A percentile compares a stretch with the other conserved stretches of the same genome.
phyloP scores from a whole-genome alignment of 2,113 vertebrate species.

The Scortum barcoo region DNA sequence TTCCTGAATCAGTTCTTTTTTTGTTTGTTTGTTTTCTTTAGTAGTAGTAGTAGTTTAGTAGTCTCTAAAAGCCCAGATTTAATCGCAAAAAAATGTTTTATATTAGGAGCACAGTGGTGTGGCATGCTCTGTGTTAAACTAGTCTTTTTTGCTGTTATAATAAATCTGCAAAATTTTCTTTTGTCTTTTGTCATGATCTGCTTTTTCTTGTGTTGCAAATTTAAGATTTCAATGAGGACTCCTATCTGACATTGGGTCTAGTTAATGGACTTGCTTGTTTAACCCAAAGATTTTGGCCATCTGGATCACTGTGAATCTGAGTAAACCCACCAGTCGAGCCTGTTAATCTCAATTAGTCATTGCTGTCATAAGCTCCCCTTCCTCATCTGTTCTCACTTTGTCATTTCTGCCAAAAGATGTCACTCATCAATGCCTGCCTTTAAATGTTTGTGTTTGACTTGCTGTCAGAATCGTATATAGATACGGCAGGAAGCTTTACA shows the following conservation, averaged over 20 bases:
- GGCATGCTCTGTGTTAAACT: no score
- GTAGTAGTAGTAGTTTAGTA: no score
- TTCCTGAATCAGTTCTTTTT: no score
- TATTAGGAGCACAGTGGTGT: not conserved
- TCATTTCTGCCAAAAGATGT: constrained; percentile 10
- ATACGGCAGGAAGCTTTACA: constrained; percentile 43
- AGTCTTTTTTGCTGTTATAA: no score
- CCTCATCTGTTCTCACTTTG: constrained; percentile 18
- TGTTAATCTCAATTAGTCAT: constrained; percentile 46
- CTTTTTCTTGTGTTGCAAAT: not conserved
- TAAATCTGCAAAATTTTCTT: no score
- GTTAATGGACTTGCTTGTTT: constrained; percentile 43
- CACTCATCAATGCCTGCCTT: constrained; percentile 2
- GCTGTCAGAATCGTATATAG: not conserved
- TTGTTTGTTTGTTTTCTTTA: no score
- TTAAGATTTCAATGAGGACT: not conserved
- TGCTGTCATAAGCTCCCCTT: not conserved
- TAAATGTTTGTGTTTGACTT: constrained; percentile 70
- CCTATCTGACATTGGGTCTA: not conserved
- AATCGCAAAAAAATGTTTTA: not conserved
- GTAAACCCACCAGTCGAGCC: constrained; percentile 41
- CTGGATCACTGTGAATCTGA: constrained; percentile 64
- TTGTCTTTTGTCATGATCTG: not conserved
- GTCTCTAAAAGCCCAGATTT: not conserved
- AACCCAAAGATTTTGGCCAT: constrained; percentile 46